Percentiles rank a stretch among this genome's conserved stretches.
Evolutionary conservation across 2,113 vertebrate species (phyloP).

Genomic region (Varanus salvator): DNA sequence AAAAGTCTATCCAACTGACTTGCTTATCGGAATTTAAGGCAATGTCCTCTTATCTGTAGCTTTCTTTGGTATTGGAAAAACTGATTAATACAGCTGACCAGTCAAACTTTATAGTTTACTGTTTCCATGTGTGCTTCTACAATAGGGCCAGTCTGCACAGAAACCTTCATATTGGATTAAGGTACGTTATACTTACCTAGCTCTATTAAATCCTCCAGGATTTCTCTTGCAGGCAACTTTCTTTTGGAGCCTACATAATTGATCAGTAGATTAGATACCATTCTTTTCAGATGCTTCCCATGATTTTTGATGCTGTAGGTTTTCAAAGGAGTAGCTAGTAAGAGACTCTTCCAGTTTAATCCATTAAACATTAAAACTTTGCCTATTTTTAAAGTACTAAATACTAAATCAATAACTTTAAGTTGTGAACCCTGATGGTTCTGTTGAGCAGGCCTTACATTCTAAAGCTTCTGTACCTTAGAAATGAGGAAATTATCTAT

Average conservation of each 20-base stretch:
- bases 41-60: neutral
- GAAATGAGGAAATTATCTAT: neutral
- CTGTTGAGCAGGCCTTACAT: neutral
- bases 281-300: slow-evolving; percentile 7
- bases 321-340: slow-evolving; percentile 31
- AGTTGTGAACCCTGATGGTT: neutral
- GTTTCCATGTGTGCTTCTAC: neutral
- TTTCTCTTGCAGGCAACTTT: neutral
- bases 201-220: neutral
- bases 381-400: neutral
- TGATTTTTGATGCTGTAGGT: neutral
- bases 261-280: neutral
- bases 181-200: neutral
- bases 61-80: neutral
- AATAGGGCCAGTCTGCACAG: neutral
- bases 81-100: slow-evolving; percentile 6
- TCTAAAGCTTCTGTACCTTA: neutral
- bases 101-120: neutral
- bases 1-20: neutral
- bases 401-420: neutral
- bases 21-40: slow-evolving; percentile 16
- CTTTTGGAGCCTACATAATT: neutral
- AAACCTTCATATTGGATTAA: neutral
- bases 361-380: neutral
- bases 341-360: neutral